Evolutionary conservation across 1,140 invertebrate genomes (phyloP).

Genomic region (Sinella curviseta): DNA sequence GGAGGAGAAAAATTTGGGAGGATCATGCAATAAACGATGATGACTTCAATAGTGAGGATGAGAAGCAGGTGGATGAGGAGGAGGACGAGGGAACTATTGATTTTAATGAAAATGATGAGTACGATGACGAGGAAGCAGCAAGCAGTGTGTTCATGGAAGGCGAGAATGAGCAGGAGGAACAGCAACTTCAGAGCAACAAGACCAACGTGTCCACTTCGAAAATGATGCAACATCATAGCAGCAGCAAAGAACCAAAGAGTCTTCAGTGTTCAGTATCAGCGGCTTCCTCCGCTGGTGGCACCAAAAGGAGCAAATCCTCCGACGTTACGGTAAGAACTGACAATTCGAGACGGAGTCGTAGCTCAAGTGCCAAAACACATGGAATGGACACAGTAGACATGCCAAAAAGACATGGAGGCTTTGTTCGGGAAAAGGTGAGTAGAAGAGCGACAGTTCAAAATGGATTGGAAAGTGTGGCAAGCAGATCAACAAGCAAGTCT

Average conservation of each 20-base stretch:
- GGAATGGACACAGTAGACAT: slow-evolving; percentile 6
- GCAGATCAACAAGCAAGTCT: not conserved
- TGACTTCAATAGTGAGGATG: slow-evolving; percentile 53
- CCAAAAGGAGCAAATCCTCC: slow-evolving; percentile 5
- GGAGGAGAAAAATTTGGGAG: slow-evolving; percentile 51
- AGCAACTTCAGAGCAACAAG: not conserved
- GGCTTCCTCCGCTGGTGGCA: not conserved
- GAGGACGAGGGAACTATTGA: slow-evolving; percentile 55
- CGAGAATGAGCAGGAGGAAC: slow-evolving; percentile 51
- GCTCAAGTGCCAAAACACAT: not conserved
- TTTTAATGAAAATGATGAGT: slow-evolving; percentile 39
- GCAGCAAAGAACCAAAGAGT: slow-evolving; percentile 8
- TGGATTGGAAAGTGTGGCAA: not conserved
- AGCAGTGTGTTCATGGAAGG: slow-evolving; percentile 54
- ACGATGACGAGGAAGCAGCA: slow-evolving; percentile 38
- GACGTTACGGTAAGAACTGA: not conserved
- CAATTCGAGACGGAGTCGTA: not conserved
- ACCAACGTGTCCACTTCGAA: no score
- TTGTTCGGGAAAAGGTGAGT: not conserved
- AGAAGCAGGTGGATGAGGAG: slow-evolving; percentile 52
- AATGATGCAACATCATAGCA: not conserved
- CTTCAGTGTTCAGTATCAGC: not conserved
- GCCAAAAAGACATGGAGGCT: not conserved
- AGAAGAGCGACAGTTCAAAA: not conserved
- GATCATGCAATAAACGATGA: slow-evolving; percentile 52